phyloP scores from a whole-genome alignment of 2,888 invertebrate species.

The Dasysyrphus tricinctus region DNA sequence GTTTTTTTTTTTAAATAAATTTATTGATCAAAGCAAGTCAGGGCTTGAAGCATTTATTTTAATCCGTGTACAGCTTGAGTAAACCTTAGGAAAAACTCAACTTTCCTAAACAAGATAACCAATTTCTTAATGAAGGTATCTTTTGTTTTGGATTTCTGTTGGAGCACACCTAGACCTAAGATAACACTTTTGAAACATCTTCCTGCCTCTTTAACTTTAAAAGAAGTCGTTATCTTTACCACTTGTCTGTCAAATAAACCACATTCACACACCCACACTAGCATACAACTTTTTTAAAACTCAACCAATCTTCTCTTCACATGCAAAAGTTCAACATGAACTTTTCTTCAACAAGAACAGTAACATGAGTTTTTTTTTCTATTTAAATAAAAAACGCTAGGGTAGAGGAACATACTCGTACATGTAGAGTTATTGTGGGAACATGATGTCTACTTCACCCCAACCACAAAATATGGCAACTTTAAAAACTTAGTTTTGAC shows the following conservation, averaged over 20 bases:
- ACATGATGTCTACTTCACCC: not conserved
- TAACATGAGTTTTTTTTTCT: not conserved
- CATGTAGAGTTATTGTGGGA: not conserved
- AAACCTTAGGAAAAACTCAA: not conserved
- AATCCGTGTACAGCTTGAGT: not conserved
- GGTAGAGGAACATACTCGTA: not conserved
- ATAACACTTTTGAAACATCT: conserved; percentile 24
- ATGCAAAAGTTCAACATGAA: conserved; percentile 9
- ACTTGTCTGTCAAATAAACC: conserved; percentile 19
- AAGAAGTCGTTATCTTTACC: conserved; percentile 9
- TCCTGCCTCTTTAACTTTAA: not conserved
- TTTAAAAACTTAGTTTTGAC: conserved; percentile 61
- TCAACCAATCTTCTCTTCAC: conserved; percentile 3
- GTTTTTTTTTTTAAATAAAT: too few relatives aligned
- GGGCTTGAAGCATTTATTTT: too few relatives aligned
- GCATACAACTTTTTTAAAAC: not conserved
- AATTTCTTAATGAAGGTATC: not conserved
- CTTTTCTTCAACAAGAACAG: not conserved
- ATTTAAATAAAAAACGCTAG: not conserved
- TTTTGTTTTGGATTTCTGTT: not conserved
- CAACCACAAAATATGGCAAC: conserved; percentile 27
- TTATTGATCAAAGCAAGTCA: too few relatives aligned
- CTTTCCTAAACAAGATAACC: not conserved
- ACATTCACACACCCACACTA: too few relatives aligned
- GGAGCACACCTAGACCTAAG: not conserved